Evolutionary conservation across 2,113 vertebrate species (phyloP), one percentile per base, ranked within the genome.

Genomic region (Monopterus albus): DNA sequence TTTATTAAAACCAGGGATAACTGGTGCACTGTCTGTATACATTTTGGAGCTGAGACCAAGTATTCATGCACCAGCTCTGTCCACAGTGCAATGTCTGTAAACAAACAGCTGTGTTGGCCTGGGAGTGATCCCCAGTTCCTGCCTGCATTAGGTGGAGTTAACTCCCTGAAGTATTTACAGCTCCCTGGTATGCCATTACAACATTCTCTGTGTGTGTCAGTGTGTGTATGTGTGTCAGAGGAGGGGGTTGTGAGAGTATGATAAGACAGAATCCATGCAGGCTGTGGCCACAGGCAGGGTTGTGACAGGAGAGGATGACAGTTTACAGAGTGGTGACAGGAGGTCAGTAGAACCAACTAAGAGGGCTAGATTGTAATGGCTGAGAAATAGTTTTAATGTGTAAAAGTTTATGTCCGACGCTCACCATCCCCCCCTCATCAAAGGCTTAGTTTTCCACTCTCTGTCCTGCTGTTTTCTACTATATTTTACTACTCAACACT

Each of bases 111-210:
- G 85, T 81, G 81, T 86, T 82, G 83, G 86, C 84, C 80, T 75
- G 69, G 67, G 80, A 87, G 71, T 79, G 74, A 70, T 85, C 78
- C 84, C 60, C 66, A 85, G 83, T 87, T 88, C 83, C 81, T 87
- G 82, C 60, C 80, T 87, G 89, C 79, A 83, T 89, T 89, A 86
- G 88, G 85, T 85, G 76, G 81, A 85, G 89, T 89, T 91, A 87
- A 91, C 84, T 91, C 88, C 83, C 87, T 75, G 72, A 89, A 89
- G 88, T 90, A 87, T 92, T 92, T 91, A 89, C 84, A 86, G 89
- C 89, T 90, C 85, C 85, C 72, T 91, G 88, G 89, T 92, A 91
- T 91, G 89, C 82, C 83, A 85, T 88, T 88, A 88, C 78, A 83
- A 81, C 87, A 88, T 74, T 75, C 13, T 63, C 45, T 21, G 46